Evolutionary conservation across 2,113 vertebrate genomes (phyloP), one percentile per base, ranked within the genome.

Genomic region (Saimiri boliviensis): DNA sequence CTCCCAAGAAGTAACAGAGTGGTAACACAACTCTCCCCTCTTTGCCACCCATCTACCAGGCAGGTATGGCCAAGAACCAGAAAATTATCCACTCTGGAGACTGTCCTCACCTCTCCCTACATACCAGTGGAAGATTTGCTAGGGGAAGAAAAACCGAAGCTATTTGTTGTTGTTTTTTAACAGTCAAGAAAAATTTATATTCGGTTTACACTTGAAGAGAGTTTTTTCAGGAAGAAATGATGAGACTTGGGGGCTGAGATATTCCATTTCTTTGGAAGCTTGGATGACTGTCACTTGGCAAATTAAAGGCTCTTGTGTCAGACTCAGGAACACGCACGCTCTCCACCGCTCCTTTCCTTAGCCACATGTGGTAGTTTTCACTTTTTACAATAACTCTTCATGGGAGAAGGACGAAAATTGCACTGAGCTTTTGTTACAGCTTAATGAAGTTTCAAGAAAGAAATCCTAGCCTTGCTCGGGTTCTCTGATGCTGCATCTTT

Each of bases 391-490:
- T 73, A 63, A 87, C 74, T 86, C 85, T 94, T 92, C 96, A 27
- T 84, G 96, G 85, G 90, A 94, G 95, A 92, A 88, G 86, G 88
- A 79, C 54, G 60, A 86, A 88, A 40, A 12, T 32, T 73, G 42
- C 42, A 42, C 79, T 88, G 40, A 88, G 87, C 66, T 83, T 85
- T 96, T 85, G 32, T 86, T 88, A 93, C 70, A 95, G 95, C 54
- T 87, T 97, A 91, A 97, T 91, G 92, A 95, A 95, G 60, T 95
- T 93, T 96, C 2, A 1, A 88, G n/a, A 93, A 85, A 96, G 95
- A 60, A 98, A 98, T 77, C 70, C 0, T 10, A 96, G 90, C 94
- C 82, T 86, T 9, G 35, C 20, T 49, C 68, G n/a, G 88, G 91
- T 6, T 0, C 49, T 96, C 42, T 70, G 85, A 88, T 74, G 84